A percentile compares a stretch with the other conserved stretches of the same genome.
Conservation (phyloP, 2,888 invertebrate species). For the Taphrorychus bicolor region DNA sequence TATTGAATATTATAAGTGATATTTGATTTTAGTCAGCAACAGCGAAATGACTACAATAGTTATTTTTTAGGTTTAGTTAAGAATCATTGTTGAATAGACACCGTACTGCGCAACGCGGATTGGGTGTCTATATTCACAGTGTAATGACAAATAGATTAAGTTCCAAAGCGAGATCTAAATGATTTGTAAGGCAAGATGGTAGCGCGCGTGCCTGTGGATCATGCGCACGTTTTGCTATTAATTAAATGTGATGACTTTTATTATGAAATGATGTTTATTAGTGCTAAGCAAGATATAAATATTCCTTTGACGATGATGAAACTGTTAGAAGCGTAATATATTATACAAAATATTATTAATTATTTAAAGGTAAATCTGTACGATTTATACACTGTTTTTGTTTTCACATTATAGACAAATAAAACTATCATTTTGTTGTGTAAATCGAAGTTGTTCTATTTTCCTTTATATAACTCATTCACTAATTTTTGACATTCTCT, state of each 20-base stretch:
- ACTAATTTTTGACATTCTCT: too few species aligned
- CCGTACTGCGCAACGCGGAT: neutral
- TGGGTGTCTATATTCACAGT: too few species aligned
- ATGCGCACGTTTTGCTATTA: conserved; percentile 2
- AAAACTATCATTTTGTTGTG: conserved; percentile 50
- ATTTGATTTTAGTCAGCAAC: neutral
- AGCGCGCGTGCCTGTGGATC: neutral
- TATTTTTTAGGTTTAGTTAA: neutral
- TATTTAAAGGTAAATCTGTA: conserved; percentile 44
- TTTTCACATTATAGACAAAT: conserved; percentile 52
- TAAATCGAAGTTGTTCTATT: too few species aligned
- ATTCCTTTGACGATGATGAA: conserved; percentile 11
- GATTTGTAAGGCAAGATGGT: too few species aligned
- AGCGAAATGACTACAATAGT: neutral
- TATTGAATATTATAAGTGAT: neutral
- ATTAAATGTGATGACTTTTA: conserved; percentile 23
- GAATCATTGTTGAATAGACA: neutral
- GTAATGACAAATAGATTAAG: conserved; percentile 25
- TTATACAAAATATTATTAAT: conserved; percentile 16
- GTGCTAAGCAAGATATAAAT: conserved; percentile 1
- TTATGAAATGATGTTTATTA: conserved; percentile 1
- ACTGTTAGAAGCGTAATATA: conserved; percentile 20
- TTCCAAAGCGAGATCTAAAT: conserved; percentile 14
- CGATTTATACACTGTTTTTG: conserved; percentile 51
- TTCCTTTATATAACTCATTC: too few species aligned